phyloP scores from a whole-genome alignment of 2,113 vertebrate genomes.

The Siniperca chuatsi region DNA sequence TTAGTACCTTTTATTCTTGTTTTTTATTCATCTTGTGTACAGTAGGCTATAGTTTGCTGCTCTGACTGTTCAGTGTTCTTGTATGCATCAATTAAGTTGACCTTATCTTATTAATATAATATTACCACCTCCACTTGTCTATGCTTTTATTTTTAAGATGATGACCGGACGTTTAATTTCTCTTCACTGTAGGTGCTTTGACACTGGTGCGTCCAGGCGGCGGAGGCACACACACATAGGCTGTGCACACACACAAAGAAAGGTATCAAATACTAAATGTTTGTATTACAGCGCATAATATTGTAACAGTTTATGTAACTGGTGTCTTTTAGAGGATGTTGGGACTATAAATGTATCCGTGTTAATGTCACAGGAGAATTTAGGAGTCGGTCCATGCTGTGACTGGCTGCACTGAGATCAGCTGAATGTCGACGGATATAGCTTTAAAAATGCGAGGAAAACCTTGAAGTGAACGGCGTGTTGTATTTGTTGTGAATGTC shows the following conservation, averaged over 20 bases:
- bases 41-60: background rate
- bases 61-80: background rate
- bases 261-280: slow-evolving; percentile 75
- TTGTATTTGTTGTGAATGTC: background rate
- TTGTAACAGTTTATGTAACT: background rate
- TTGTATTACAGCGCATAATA: background rate
- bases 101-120: background rate
- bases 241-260: slow-evolving; percentile 85
- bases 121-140: background rate
- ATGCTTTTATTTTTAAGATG: slow-evolving; percentile 55
- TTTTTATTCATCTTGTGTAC: background rate
- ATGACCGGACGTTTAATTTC: slow-evolving; percentile 44
- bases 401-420: slow-evolving; percentile 66
- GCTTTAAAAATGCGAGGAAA: slow-evolving; percentile 40
- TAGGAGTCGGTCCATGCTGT: slow-evolving; percentile 62
- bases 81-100: background rate
- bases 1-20: background rate
- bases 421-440: slow-evolving; percentile 72
- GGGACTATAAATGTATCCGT: background rate
- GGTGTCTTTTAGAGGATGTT: background rate
- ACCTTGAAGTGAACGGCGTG: slow-evolving; percentile 19
- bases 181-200: slow-evolving; percentile 28
- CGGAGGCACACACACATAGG: slow-evolving; percentile 73
- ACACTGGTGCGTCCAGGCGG: slow-evolving; percentile 85
- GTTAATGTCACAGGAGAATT: slow-evolving; percentile 6